These are phyloP conservation scores for Gobio occitaniae DNA, from an alignment of 2,797 vertebrate genomes.

Conservation along the genomic window DNA sequence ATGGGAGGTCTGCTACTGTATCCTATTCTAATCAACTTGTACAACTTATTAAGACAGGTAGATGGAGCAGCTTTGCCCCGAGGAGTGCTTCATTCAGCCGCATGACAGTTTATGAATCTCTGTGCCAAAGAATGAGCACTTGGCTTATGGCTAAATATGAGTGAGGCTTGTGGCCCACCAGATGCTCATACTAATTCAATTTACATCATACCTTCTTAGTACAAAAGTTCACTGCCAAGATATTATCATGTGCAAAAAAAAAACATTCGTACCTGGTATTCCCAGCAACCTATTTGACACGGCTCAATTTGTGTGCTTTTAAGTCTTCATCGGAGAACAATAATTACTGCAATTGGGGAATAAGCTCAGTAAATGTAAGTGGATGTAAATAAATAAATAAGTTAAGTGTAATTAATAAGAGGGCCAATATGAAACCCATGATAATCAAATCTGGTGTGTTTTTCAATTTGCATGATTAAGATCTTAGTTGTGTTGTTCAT, in stretches of 20 bases:
- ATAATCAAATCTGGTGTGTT: conserved; percentile 80
- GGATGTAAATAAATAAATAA: conserved; percentile 77
- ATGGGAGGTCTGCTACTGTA: conserved; percentile 55
- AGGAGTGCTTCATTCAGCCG: conserved; percentile 39
- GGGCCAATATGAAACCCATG: conserved; percentile 73
- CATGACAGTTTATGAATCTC: conserved; percentile 45
- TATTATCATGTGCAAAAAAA: conserved; percentile 34
- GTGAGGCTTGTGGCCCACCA: conserved; percentile 16
- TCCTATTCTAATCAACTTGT: conserved; percentile 51
- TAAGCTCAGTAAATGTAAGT: conserved; percentile 74
- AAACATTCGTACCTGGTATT: neutral
- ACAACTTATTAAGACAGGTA: conserved; percentile 55
- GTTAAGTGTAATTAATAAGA: conserved; percentile 76
- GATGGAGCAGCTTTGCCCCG: conserved; percentile 35
- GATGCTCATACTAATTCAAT: conserved; percentile 36
- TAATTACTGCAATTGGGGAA: conserved; percentile 69
- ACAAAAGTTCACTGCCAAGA: conserved; percentile 26
- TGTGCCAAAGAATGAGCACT: conserved; percentile 41
- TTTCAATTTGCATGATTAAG: conserved; percentile 83
- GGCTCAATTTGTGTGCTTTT: conserved; percentile 8
- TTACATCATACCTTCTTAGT: conserved; percentile 30
- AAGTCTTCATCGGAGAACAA: neutral
- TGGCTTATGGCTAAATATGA: conserved; percentile 40
- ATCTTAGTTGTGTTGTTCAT: conserved; percentile 76
- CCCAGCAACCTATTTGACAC: neutral